Base-by-base conservation (phyloP, 1,140 invertebrate species). In the Drosophila leontia region DNA sequence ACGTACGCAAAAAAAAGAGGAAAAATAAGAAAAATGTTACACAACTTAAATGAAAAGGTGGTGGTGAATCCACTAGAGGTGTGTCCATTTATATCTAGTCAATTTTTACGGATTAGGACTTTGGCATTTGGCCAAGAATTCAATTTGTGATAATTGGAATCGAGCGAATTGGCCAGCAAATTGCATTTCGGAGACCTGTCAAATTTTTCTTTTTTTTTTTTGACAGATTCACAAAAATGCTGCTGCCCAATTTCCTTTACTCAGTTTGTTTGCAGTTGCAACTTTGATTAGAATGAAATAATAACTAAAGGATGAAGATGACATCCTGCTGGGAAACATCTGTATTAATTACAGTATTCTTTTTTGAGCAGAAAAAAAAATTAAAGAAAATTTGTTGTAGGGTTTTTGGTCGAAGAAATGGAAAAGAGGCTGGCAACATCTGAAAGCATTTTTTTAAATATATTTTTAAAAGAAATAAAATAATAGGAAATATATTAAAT, bases 211-310 rank as follows among this genome's bases (percentile, higher is more conserved):
- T n/a, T 23, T 23, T 23, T 23, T 51, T 61, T 55, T 7, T 29
- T 9, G 17, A 29, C 35, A 32, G 53, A 32, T 65, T 65, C 35
- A 1, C 34, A 50, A 67, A 45, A 42, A 17, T 57, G 12, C 29
- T 19, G 51, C 3, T 17, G 15, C 7, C 15, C 61, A 83, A 87
- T 87, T 88, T 51, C 50, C 50, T 51, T 34, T 87, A 68, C 83
- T 67, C 44, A 60, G 34, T 68, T 5, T 29, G 1, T 29, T 29
- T 58, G 68, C 58, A 67, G 29, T 57, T 63, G 57, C 45, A 29
- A 19, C 45, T 68, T 82, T 69, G 70, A 86, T 82, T 85, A 65
- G 63, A 13, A 11, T 39, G 53, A 39, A 56, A 56, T 56, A 56
- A 56, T 56, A 56, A 39, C 53, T n/a, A 19, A 56, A 56, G 53